Evolutionary conservation across 2,888 invertebrate species (phyloP), one percentile per base, ranked within the genome.

Genomic region (Gryllus longicercus): DNA sequence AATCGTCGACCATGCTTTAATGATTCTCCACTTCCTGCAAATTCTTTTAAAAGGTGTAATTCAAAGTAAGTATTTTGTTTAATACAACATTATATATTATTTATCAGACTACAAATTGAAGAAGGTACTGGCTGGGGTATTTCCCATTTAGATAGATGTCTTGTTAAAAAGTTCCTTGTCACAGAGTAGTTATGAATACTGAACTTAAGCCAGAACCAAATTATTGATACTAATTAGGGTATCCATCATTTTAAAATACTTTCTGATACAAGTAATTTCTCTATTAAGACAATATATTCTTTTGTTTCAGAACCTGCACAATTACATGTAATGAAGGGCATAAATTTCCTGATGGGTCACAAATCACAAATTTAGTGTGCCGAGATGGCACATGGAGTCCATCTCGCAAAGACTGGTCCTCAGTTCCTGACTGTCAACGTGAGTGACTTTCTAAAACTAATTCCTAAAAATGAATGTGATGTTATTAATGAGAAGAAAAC

Each of bases 391-490:
- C 90, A 81, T 95, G 95, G 95, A 86, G 89, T 50, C 92, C 94
- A 4, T 88, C 90, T 0, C 89, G 92, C n/a, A 86, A 89, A 0
- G 92, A 93, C 82, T 89, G 92, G 87, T 85, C 88, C 0, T 87
- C 89, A 10, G 87, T 94, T 21, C 93, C 94, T 0, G 92, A 95
- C 86, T 95, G 95, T 85, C 85, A 88, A 86, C 92, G 94, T 87
- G 90, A 89, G 86, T 90, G 87, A 83, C 74, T 78, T 80, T 51
- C 63, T 63, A 16, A 16, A 16, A 10, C 5, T 38, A 10, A 38
- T 38, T 38, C 38, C 38, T 38, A 8, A 38, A 63, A 63, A 1
- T 63, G 0, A 63, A 63, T 63, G 16, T 38, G 38, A 38, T 38
- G 8, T 38, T 38, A 38, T 38, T 38, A 38, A 38, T 38, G 38